Evolutionary conservation across 2,113 vertebrate genomes (phyloP).

Genomic region (Ginglymostoma cirratum): DNA sequence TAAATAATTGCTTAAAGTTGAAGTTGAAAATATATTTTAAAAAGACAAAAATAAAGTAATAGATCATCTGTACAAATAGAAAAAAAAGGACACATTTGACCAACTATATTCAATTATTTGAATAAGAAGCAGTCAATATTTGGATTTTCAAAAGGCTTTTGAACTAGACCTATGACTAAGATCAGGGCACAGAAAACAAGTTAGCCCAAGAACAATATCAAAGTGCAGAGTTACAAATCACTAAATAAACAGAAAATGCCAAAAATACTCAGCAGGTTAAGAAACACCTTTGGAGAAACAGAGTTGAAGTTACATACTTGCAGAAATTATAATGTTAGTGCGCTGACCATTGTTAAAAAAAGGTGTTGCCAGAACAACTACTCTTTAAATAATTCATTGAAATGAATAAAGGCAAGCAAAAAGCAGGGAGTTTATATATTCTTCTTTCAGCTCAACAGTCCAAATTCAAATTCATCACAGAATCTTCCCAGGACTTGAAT

Average conservation of each 20-base stretch:
- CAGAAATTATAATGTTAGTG: background rate
- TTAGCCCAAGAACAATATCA: background rate
- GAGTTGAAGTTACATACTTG: background rate
- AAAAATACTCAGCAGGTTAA: background rate
- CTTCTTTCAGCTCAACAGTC: background rate
- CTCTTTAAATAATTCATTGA: background rate
- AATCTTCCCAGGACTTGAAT: too few species aligned
- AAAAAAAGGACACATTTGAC: background rate
- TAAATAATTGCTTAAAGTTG: background rate
- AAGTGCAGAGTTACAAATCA: background rate
- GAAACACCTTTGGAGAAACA: background rate
- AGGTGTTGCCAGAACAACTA: background rate
- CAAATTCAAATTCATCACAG: background rate
- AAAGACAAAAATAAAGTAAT: background rate
- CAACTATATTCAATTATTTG: background rate
- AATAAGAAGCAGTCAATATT: background rate
- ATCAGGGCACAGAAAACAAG: background rate
- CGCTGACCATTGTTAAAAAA: too few species aligned
- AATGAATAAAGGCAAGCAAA: too few species aligned
- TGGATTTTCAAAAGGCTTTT: background rate
- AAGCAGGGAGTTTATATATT: background rate
- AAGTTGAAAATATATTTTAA: background rate
- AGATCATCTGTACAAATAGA: background rate
- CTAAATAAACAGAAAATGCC: background rate
- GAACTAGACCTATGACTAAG: background rate